phyloP scores from a whole-genome alignment of 2,797 vertebrate species.

The Syncerus caffer region DNA sequence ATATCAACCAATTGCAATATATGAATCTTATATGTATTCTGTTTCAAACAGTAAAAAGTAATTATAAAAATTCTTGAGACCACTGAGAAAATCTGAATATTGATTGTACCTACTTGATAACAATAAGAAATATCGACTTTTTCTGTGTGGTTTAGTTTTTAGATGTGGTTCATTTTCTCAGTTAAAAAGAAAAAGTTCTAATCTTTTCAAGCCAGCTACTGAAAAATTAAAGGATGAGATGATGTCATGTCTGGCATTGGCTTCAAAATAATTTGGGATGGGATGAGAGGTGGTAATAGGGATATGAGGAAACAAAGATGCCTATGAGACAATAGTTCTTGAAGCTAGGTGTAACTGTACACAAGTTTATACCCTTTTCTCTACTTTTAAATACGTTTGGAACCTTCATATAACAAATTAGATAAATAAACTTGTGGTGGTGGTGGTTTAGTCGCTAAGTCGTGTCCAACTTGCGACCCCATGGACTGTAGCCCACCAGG shows the following conservation, averaged over 20 bases:
- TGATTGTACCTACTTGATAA: neutral
- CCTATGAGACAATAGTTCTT: neutral
- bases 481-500: no score
- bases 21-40: neutral
- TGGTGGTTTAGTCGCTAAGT: no score
- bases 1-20: neutral
- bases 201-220: neutral
- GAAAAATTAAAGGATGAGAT: constrained; percentile 35
- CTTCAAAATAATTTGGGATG: constrained; percentile 36
- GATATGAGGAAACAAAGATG: neutral
- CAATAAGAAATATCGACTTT: neutral
- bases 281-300: neutral
- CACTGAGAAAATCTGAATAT: neutral
- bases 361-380: neutral
- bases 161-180: neutral
- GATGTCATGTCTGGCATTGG: neutral
- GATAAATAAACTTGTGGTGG: neutral
- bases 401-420: neutral
- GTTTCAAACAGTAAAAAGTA: neutral
- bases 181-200: neutral
- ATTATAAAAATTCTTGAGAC: neutral
- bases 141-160: neutral
- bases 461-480: no score
- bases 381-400: neutral
- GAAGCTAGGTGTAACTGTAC: neutral